These are phyloP conservation scores for Falco novaeseelandiae DNA, from an alignment of 2,797 vertebrate genomes.

Conservation along the genomic window DNA sequence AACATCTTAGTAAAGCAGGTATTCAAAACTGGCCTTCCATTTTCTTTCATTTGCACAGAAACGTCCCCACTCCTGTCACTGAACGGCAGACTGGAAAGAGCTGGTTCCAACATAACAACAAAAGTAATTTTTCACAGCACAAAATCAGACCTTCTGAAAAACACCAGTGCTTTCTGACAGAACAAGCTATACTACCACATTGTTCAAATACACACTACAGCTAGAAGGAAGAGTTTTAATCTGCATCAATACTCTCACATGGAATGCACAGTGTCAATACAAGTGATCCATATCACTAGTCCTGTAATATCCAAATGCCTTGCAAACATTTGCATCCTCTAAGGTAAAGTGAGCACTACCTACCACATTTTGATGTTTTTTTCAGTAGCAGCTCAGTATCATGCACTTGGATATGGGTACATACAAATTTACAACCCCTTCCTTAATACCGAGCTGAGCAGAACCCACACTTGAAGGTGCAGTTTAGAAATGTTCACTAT, in stretches of 20 bases:
- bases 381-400: not conserved
- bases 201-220: slow-evolving; percentile 22
- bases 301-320: not conserved
- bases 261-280: not conserved
- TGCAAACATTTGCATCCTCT: not conserved
- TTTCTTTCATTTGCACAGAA: not conserved
- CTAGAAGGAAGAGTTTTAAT: not conserved
- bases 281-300: not conserved
- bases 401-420: not conserved
- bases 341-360: not conserved
- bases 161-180: not conserved
- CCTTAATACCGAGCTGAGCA: not conserved
- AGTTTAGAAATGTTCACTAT: not conserved
- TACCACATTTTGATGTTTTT: not conserved
- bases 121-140: not conserved
- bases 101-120: not conserved
- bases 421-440: not conserved
- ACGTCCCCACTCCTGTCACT: not conserved
- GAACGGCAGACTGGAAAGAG: slow-evolving; percentile 55
- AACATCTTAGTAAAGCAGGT: slow-evolving; percentile 56
- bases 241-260: slow-evolving; percentile 12
- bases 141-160: not conserved
- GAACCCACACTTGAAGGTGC: not conserved
- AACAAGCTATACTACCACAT: not conserved
- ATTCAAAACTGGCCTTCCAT: slow-evolving; percentile 47